Base-by-base conservation (phyloP, 2,888 invertebrate genomes). In the Tupiocoris notatus region DNA sequence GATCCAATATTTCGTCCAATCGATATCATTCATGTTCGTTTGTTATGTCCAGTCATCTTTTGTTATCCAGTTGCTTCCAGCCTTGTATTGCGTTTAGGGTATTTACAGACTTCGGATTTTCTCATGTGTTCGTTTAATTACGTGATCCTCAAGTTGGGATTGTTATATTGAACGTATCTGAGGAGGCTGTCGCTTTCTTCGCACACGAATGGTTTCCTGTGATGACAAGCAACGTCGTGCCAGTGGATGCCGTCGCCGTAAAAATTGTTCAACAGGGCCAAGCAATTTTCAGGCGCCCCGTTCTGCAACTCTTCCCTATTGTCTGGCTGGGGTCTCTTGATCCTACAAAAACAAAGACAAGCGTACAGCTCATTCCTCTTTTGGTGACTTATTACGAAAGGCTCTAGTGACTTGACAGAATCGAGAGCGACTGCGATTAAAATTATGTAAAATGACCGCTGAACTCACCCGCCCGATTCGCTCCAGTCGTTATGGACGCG, bases 211-310 rank as follows among this genome's bases (percentile, higher is more conserved):
- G 94, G 91, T 84, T 95, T 95, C 83, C 90, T 89, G 84, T 95
- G 95, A 83, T 94, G 94, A 83, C 95, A 95, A 79, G 94, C 94
- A 66, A 94, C 94, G 83, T 95, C 87, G 83, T 95, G 95, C 94
- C 94, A 94, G 84, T 93, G 92, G 67, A 94, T 90, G 24, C 94
- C 94, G 82, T 95, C 94, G 81, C 93, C 92, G 87, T 95, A 95
- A 87, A 94, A 94, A 84, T 94, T 92, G 86, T 95, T 95, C 70
- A 95, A 86, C 79, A 95, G 87, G 0, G 93, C 94, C 79, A 95
- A 84, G 83, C 94, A 95, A 84, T 93, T 93, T 85, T 95, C 95
- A 24, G 91, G 88, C 1, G 93, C 93, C 66, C 94, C 94, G 23
- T 90, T 91, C 82, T 90, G 88, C 2, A 79, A 71, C 80, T 90